Conservation (phyloP, 2,113 vertebrate genomes). For the Arenaria interpres region DNA sequence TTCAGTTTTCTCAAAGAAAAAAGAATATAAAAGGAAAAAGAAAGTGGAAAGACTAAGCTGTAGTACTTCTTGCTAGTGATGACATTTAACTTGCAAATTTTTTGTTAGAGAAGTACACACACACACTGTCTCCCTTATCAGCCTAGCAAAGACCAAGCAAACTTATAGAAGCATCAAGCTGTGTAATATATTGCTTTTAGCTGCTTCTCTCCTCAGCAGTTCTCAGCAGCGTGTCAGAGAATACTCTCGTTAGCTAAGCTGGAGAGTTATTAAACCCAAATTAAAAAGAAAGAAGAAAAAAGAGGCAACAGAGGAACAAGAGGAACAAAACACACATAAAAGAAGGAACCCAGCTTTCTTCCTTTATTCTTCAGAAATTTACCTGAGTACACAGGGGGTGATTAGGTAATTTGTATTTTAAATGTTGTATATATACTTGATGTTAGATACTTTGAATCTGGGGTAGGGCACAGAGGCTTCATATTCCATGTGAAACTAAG, state of each 20-base stretch:
- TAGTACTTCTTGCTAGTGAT: background rate
- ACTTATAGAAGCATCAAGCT: background rate
- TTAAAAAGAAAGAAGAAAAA: background rate
- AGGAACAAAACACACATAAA: background rate
- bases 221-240: background rate
- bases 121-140: background rate
- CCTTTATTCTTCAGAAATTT: background rate
- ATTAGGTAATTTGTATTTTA: background rate
- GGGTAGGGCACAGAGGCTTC: background rate
- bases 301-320: background rate
- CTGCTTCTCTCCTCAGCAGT: background rate
- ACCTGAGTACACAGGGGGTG: background rate
- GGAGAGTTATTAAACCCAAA: background rate
- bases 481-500: fast-evolving
- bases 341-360: background rate
- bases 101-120: background rate
- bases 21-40: background rate
- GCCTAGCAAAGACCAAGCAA: background rate
- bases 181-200: slow-evolving; percentile 1
- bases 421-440: background rate
- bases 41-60: background rate
- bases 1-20: background rate
- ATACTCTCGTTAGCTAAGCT: background rate
- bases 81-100: background rate
- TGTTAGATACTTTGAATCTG: background rate